Conservation (phyloP, 1,140 invertebrate species). For the Camponotus pennsylvanicus region DNA sequence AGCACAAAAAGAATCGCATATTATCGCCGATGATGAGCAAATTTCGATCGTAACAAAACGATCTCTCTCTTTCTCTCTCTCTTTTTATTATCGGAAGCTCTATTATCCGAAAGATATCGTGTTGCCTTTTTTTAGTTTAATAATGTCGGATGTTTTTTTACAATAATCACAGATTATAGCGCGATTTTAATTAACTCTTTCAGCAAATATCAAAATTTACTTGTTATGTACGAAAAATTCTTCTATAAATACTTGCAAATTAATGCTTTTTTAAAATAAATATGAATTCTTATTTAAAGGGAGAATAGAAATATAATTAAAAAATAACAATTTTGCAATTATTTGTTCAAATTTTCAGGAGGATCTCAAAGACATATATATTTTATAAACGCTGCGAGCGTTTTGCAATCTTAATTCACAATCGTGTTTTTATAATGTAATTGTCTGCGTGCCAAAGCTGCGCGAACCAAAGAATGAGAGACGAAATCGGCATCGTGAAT, state of each 20-base stretch:
- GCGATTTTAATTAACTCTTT: conserved; percentile 29
- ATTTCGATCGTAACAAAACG: conserved; percentile 31
- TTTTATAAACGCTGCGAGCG: too few relatives aligned
- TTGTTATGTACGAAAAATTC: background rate
- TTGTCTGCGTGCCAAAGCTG: background rate
- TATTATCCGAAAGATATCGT: conserved; percentile 36
- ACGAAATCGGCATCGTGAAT: background rate
- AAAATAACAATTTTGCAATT: background rate
- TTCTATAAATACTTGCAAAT: background rate
- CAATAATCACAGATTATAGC: conserved; percentile 16
- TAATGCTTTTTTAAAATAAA: background rate
- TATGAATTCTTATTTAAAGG: background rate
- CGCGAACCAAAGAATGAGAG: background rate
- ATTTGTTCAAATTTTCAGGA: too few relatives aligned
- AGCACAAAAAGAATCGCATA: conserved; percentile 36
- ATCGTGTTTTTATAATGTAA: background rate
- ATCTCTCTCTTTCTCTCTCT: background rate
- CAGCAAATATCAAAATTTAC: background rate
- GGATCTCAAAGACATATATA: background rate
- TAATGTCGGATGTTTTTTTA: conserved; percentile 24
- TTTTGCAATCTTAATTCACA: background rate
- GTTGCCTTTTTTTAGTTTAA: conserved; percentile 26
- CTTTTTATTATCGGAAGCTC: conserved; percentile 28
- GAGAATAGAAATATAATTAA: background rate
- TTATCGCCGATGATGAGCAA: conserved; percentile 30